Percentiles rank a stretch among this genome's conserved stretches.
These are phyloP conservation scores for Drosophila anceps DNA, from an alignment of 2,888 invertebrate species.

Conservation along the genomic window DNA sequence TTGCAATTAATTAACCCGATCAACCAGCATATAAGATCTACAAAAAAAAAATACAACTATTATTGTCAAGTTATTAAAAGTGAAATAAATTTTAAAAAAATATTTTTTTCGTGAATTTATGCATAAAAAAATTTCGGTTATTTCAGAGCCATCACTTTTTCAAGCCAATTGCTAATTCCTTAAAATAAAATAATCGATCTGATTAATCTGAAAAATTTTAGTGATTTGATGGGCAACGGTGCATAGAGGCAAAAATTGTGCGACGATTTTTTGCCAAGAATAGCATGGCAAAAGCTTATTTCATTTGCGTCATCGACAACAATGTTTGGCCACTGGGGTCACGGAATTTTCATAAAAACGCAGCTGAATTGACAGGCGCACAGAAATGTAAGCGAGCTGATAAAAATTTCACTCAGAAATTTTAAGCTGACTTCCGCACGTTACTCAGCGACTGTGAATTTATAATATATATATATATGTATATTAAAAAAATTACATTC, in stretches of 20 bases:
- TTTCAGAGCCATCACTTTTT: not conserved
- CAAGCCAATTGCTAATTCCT: not conserved
- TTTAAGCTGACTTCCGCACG: not conserved
- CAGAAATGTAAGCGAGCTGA: not conserved
- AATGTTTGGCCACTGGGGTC: not conserved
- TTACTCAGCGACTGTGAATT: conserved; percentile 2
- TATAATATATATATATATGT: not conserved
- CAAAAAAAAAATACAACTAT: conserved; percentile 52
- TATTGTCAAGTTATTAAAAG: conserved; percentile 81
- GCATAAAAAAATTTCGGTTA: not conserved
- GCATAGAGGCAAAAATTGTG: not conserved
- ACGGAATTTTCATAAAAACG: not conserved
- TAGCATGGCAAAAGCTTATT: not conserved
- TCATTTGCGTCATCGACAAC: not conserved
- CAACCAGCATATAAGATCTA: conserved; percentile 73
- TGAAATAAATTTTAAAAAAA: conserved; percentile 65
- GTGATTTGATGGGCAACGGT: not conserved
- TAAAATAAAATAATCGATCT: not conserved
- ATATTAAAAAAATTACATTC: too few relatives aligned
- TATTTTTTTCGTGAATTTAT: not conserved
- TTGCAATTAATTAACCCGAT: conserved; percentile 75
- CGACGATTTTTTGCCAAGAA: too few relatives aligned
- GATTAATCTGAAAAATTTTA: not conserved
- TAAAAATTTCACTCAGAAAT: not conserved
- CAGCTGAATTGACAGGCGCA: not conserved